Evolutionary conservation across 2,888 invertebrate genomes (phyloP), one percentile per base, ranked within the genome.

Genomic region (Amaurobius ferox): DNA sequence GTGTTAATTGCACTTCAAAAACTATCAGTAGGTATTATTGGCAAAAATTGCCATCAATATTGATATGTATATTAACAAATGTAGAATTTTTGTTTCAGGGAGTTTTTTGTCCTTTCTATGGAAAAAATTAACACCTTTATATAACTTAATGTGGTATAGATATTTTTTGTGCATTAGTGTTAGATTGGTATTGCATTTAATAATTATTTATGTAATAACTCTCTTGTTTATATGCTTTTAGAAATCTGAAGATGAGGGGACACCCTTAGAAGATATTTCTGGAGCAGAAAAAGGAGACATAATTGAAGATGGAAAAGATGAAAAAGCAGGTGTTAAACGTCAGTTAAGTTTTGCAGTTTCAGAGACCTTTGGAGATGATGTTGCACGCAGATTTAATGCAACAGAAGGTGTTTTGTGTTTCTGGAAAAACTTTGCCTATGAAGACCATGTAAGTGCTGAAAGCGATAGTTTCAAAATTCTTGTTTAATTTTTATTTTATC

Each of bases 401-500:
- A 74, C 71, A 13, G 79, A 83, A 48, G 87, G 83, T 5, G 71
- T 74, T 13, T 55, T 87, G n/a, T 77, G 78, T 30, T 87, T 87
- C 44, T 87, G 83, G 83, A 85, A 76, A 28, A 87, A 87, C 61
- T 87, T 87, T 66, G 79, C 85, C 13, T 87, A 87, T 76, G 87
- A 87, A 79, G 80, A 80, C 13, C 68, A 40, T 70, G 87, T 87
- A 62, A 79, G 79, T 79, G 19, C n/a, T n/a, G n/a, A n/a, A n/a
- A n/a, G n/a, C n/a, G n/a, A n/a, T n/a, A n/a, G n/a, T n/a, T n/a
- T n/a, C n/a, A n/a, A n/a, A n/a, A n/a, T n/a, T n/a, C n/a, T n/a
- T n/a, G n/a, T n/a, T n/a, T n/a, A n/a, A n/a, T n/a, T n/a, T n/a
- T n/a, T n/a, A n/a, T n/a, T n/a, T n/a, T n/a, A n/a, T n/a, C n/a